Conservation (phyloP, 2,888 invertebrate species). For the Pollenia amentaria region DNA sequence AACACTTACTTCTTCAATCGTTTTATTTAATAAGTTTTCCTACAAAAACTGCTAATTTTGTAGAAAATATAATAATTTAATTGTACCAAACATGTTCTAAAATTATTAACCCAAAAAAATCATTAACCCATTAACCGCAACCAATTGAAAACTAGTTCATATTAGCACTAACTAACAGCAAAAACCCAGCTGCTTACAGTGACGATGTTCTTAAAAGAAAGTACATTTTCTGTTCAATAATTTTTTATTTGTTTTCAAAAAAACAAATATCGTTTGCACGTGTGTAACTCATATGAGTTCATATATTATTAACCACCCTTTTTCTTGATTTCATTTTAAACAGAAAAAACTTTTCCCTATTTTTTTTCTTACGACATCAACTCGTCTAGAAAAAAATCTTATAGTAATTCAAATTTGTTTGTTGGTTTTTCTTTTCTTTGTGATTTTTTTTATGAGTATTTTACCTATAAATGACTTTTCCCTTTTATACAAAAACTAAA, state of each 20-base stretch:
- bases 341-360: constrained; percentile 33
- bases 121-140: constrained; percentile 54
- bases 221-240: constrained; percentile 23
- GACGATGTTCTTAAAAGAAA: constrained; percentile 2
- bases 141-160: constrained; percentile 53
- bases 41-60: too few species aligned
- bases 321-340: not conserved
- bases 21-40: too few species aligned
- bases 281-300: constrained; percentile 42
- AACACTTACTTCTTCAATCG: too few species aligned
- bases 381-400: constrained; percentile 45
- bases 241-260: constrained; percentile 4
- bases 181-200: constrained; percentile 47
- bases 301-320: constrained; percentile 48
- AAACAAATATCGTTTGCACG: constrained; percentile 20
- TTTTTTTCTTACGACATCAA: constrained; percentile 29
- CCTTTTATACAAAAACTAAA: constrained; percentile 56
- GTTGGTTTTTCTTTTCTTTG: constrained; percentile 47
- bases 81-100: not conserved
- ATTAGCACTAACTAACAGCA: constrained; percentile 35
- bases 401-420: constrained; percentile 58
- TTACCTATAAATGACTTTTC: constrained; percentile 71
- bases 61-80: not conserved
- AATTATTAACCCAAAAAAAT: too few species aligned
- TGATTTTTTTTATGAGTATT: constrained; percentile 33